Conservation (phyloP, 2,888 invertebrate species). For the Neuroscelio doddi region DNA sequence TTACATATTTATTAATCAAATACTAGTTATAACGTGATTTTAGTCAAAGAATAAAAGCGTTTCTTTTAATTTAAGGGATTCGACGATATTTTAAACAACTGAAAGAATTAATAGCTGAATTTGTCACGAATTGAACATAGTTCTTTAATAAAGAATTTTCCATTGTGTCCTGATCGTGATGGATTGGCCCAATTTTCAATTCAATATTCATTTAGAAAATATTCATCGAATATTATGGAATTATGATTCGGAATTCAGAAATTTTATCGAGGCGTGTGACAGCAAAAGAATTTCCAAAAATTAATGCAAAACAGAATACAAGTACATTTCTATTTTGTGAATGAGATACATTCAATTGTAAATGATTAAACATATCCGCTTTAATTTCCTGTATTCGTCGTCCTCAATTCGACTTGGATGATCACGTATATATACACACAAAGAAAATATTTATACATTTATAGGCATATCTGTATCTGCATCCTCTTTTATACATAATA, state of each 20-base stretch:
- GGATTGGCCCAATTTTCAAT: constrained; percentile 12
- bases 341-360: constrained; percentile 25
- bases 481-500: constrained; percentile 31
- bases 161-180: constrained; percentile 7
- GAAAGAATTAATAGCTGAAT: constrained; percentile 2
- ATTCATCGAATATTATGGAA: constrained; percentile 3
- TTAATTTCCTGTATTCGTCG: constrained; percentile 24
- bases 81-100: too few species aligned
- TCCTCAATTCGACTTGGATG: constrained; percentile 38
- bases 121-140: too few species aligned
- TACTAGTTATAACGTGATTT: too few species aligned
- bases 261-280: constrained; percentile 10
- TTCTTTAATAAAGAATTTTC: constrained; percentile 19
- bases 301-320: too few species aligned
- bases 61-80: too few species aligned
- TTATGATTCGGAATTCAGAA: background rate
- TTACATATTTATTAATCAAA: too few species aligned
- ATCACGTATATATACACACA: constrained; percentile 46
- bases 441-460: constrained; percentile 43
- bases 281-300: background rate
- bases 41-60: too few species aligned
- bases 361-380: constrained; percentile 21
- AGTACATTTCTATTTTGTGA: too few species aligned
- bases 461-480: constrained; percentile 32
- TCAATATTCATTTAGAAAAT: constrained; percentile 19